Base-by-base conservation (phyloP, 2,797 vertebrate species). In the Hippocampus kuda region DNA sequence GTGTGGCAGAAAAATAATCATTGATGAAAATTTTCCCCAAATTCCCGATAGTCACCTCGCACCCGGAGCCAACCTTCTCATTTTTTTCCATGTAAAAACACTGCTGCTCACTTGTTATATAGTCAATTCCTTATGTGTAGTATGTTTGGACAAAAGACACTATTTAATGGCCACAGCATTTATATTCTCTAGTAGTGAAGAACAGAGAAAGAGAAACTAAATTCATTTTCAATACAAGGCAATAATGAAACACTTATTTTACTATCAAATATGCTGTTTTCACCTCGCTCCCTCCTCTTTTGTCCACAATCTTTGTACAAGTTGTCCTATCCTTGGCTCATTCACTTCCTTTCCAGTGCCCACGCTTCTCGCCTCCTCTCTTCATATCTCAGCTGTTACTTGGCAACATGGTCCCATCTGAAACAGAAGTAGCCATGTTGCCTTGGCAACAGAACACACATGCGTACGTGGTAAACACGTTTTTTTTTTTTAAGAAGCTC, bases 331-430 rank as follows among this genome's bases (percentile, higher is more conserved):
- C 74, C 74, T 72, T 74, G 5, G 9, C 69, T 44, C 77, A 30
- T 59, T 54, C 67, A 42, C 51, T 64, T 51, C 63, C n/a, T 67
- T 78, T 72, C 60, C 70, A 4, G 68, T 76, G 75, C 82, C 84
- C 67, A 82, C 81, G 59, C 83, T 81, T 75, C 81, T 82, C 83
- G 86, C 80, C 76, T 82, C 77, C 74, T 56, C 75, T 80, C 84
- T 24, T 89, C 88, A 83, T 86, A 89, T 88, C 86, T 90, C 87
- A 89, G 88, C 86, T 86, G 89, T 91, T 91, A 90, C 91, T 88
- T 90, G 88, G 90, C 90, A 91, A 92, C 90, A 48, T 86, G 80
- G 84, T 88, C 85, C 88, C 87, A 88, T 87, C 87, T 88, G 85
- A 82, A 83, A 86, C 85, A 75, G 82, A 87, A 87, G 89, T 86